Conservation (phyloP, 1,140 invertebrate genomes). For the Bombus picipes region DNA sequence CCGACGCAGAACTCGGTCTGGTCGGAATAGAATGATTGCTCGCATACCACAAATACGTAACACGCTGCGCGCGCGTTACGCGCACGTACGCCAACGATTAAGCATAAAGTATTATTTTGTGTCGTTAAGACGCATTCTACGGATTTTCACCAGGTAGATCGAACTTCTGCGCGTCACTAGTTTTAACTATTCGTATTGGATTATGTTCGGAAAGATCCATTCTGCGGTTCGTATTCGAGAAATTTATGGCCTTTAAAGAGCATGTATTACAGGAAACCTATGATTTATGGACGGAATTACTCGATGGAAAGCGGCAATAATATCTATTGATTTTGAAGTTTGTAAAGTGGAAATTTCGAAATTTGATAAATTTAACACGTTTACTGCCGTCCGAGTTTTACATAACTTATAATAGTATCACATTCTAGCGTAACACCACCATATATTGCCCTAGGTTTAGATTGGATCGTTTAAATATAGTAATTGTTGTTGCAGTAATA, state of each 20-base stretch:
- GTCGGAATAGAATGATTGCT: slow-evolving; percentile 41
- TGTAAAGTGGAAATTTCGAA: too few species aligned
- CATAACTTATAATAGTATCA: too few species aligned
- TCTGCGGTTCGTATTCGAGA: not conserved
- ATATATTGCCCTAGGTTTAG: too few species aligned
- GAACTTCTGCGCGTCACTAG: not conserved
- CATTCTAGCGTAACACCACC: too few species aligned
- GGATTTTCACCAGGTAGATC: not conserved
- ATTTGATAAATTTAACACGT: too few species aligned
- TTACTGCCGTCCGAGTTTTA: too few species aligned
- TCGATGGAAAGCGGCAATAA: not conserved
- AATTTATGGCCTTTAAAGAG: not conserved
- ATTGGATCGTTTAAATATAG: too few species aligned
- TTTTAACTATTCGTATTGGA: not conserved
- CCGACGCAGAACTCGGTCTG: slow-evolving; percentile 26
- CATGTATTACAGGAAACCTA: not conserved
- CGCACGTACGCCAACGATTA: not conserved
- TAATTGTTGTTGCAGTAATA: too few species aligned
- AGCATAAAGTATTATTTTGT: slow-evolving; percentile 3
- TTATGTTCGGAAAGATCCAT: not conserved
- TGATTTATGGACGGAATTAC: not conserved
- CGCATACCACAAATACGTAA: slow-evolving; percentile 28
- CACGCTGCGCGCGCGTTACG: not conserved
- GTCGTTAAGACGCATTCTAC: not conserved
- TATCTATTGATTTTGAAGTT: too few species aligned